These are phyloP conservation scores for Argentina silus DNA, from an alignment of 2,797 vertebrate species.

Conservation along the genomic window DNA sequence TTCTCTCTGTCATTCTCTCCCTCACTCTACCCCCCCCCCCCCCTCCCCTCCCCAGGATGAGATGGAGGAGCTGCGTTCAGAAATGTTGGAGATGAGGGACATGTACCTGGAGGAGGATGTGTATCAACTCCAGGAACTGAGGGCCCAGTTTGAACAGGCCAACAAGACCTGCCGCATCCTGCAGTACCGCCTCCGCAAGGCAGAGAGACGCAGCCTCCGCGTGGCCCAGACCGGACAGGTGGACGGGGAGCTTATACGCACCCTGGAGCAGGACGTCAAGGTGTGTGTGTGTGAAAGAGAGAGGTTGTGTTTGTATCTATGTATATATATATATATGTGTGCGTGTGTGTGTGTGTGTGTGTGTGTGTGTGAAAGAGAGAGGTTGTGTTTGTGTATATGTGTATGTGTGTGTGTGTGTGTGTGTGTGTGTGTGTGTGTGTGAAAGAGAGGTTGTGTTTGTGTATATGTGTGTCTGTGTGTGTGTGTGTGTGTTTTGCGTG, in stretches of 20 bases:
- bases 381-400: no score
- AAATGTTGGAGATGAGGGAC: constrained; percentile 99
- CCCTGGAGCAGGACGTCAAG: constrained; percentile 96
- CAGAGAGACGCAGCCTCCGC: constrained; percentile 92
- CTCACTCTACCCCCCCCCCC: not conserved
- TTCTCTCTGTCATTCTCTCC: not conserved
- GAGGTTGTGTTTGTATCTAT: not conserved
- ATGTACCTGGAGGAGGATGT: constrained; percentile 99
- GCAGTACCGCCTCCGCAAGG: constrained; percentile 96
- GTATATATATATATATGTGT: not conserved
- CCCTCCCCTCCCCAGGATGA: constrained; percentile 82
- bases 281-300: constrained; percentile 63
- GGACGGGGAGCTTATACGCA: constrained; percentile 92
- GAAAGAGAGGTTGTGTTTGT: not conserved
- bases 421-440: not conserved
- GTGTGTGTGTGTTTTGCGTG: not conserved
- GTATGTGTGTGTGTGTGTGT: not conserved
- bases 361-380: not conserved
- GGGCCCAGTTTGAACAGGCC: constrained; percentile 96
- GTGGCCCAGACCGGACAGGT: constrained; percentile 96
- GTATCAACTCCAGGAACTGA: constrained; percentile 95
- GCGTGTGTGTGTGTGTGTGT: not conserved
- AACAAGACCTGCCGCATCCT: constrained; percentile 98
- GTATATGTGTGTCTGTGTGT: not conserved
- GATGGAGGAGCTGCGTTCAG: constrained; percentile 94